Conservation (phyloP, 1,140 invertebrate species). For the Aporrectodea caliginosa region DNA sequence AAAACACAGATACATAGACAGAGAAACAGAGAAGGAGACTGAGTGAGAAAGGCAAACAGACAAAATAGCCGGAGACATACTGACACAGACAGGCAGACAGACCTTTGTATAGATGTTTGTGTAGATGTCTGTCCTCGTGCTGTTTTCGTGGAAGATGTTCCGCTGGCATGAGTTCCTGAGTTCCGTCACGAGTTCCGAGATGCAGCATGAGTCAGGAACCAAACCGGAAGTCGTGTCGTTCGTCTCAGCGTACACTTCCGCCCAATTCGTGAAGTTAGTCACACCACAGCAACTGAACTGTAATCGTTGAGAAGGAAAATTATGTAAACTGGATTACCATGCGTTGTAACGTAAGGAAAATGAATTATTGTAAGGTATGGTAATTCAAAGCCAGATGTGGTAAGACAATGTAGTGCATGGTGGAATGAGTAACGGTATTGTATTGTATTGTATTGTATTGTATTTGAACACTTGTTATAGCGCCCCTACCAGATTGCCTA, state of each 20-base stretch:
- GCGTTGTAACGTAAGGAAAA: neutral
- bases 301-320: neutral
- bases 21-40: neutral
- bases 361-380: neutral
- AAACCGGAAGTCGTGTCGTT: neutral
- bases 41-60: neutral
- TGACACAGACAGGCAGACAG: neutral
- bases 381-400: too few species aligned
- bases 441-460: neutral
- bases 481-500: too few species aligned
- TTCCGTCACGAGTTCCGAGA: neutral
- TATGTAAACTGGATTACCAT: neutral
- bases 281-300: neutral
- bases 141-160: neutral
- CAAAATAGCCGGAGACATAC: neutral
- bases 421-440: neutral
- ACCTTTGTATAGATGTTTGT: neutral
- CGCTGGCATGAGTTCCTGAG: neutral
- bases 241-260: neutral
- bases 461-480: neutral
- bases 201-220: neutral
- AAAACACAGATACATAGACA: neutral
- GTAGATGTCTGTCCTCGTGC: neutral
- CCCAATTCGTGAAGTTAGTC: neutral
- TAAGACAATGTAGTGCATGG: too few species aligned